A percentile compares a stretch with the other conserved stretches of the same genome.
These are phyloP conservation scores for Beris chalybata DNA, from an alignment of 2,888 invertebrate species.

Conservation along the genomic window DNA sequence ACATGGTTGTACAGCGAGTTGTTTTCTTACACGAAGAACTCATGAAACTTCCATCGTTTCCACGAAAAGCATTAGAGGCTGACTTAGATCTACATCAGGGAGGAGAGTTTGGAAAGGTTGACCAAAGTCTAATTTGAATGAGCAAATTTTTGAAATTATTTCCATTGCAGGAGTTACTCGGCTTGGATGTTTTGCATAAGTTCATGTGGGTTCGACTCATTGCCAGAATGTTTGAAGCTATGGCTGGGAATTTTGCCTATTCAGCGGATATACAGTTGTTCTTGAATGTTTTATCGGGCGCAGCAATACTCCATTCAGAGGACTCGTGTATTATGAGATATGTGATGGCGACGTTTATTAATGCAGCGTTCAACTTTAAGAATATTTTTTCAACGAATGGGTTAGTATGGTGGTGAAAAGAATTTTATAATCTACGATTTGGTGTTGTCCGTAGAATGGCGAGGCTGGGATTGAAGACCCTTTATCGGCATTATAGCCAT, in stretches of 20 bases:
- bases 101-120: constrained; percentile 77
- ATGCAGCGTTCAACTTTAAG: constrained; percentile 97
- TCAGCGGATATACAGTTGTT: constrained; percentile 97
- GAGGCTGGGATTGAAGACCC: no score
- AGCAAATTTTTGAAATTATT: constrained; percentile 7
- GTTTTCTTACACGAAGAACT: constrained; percentile 98
- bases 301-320: constrained; percentile 94
- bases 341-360: constrained; percentile 96
- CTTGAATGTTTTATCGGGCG: constrained; percentile 95
- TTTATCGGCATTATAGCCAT: no score
- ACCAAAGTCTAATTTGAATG: constrained; percentile 53
- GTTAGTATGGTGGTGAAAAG: constrained; percentile 53
- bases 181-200: constrained; percentile 95
- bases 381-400: constrained; percentile 98
- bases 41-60: constrained; percentile 97
- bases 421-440: no score
- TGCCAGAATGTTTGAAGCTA: constrained; percentile 95
- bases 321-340: constrained; percentile 93
- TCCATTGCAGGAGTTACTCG: constrained; percentile 71
- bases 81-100: constrained; percentile 91
- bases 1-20: constrained; percentile 95
- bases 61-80: constrained; percentile 95
- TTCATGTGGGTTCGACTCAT: constrained; percentile 98
- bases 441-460: no score
- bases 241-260: constrained; percentile 96